Evolutionary conservation across 2,888 invertebrate species (phyloP).

Genomic region (Cephus spinipes): DNA sequence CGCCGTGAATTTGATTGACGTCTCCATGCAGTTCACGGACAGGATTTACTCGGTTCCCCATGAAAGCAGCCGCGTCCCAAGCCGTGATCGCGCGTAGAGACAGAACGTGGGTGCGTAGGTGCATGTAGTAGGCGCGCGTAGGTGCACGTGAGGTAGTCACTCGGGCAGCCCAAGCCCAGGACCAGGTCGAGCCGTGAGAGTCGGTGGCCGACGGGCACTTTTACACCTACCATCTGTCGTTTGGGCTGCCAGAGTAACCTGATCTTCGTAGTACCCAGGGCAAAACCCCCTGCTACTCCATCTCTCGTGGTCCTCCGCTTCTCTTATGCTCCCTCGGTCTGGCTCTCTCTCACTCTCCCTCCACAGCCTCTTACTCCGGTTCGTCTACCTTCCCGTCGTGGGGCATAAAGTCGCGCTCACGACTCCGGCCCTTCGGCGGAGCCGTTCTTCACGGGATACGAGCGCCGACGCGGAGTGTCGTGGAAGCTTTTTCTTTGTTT

Average conservation of each 20-base stretch:
- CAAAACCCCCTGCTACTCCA: slow-evolving; percentile 39
- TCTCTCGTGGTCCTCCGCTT: slow-evolving; percentile 7
- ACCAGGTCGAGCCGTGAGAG: slow-evolving; percentile 47
- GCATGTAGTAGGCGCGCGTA: background rate
- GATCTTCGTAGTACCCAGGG: slow-evolving; percentile 51
- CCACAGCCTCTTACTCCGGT: background rate
- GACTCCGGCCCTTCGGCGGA: background rate
- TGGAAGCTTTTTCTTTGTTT: too few relatives aligned
- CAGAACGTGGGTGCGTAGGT: slow-evolving; percentile 6
- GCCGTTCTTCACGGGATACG: background rate
- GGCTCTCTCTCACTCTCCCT: slow-evolving; percentile 6
- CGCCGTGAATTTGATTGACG: background rate
- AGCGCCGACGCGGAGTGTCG: background rate
- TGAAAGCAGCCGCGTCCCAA: background rate
- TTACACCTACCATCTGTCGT: slow-evolving; percentile 63
- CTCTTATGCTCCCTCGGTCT: background rate
- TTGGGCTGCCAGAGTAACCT: slow-evolving; percentile 49
- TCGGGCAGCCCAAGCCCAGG: background rate
- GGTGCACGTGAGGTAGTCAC: background rate
- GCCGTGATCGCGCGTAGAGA: slow-evolving; percentile 23
- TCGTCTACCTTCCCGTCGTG: background rate
- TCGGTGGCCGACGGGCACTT: slow-evolving; percentile 39
- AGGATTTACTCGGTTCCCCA: background rate
- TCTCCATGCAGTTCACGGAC: background rate
- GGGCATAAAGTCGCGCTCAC: background rate